Conservation (phyloP, 1,140 invertebrate species). For the Zaprionus gabonicus region DNA sequence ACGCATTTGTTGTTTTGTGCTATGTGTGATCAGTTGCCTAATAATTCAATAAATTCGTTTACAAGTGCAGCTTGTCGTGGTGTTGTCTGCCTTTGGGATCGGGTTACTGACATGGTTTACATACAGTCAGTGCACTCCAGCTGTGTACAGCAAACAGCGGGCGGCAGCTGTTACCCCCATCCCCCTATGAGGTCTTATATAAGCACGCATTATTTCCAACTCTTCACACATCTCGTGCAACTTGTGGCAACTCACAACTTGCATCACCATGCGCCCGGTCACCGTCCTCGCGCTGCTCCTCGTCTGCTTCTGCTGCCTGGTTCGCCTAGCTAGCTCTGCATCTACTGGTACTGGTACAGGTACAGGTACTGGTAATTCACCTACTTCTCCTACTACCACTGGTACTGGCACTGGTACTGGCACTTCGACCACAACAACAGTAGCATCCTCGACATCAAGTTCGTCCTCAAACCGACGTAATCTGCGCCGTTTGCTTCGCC, state of each 20-base stretch:
- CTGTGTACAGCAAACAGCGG: slow-evolving; percentile 1
- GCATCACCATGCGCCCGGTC: background rate
- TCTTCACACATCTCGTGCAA: background rate
- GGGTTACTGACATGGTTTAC: background rate
- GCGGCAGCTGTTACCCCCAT: background rate
- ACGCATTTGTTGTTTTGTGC: too few species aligned
- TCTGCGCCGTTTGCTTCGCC: background rate
- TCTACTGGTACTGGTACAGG: background rate
- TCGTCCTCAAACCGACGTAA: background rate
- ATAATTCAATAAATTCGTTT: background rate
- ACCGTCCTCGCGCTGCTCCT: background rate
- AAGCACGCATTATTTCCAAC: background rate
- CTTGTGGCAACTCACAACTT: background rate
- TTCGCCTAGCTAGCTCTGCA: background rate
- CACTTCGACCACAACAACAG: background rate
- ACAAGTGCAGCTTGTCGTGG: background rate
- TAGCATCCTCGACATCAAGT: background rate
- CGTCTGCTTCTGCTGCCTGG: background rate
- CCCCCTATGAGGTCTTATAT: background rate
- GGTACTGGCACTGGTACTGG: background rate
- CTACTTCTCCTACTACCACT: background rate
- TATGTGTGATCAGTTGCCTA: background rate
- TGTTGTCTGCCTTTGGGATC: background rate
- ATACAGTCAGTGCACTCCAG: background rate
- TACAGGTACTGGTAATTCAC: background rate